Percentiles rank a stretch among this genome's conserved stretches.
Conservation (phyloP, 53 echinoderm and acorn worm species). For the Arbacia lixula region DNA sequence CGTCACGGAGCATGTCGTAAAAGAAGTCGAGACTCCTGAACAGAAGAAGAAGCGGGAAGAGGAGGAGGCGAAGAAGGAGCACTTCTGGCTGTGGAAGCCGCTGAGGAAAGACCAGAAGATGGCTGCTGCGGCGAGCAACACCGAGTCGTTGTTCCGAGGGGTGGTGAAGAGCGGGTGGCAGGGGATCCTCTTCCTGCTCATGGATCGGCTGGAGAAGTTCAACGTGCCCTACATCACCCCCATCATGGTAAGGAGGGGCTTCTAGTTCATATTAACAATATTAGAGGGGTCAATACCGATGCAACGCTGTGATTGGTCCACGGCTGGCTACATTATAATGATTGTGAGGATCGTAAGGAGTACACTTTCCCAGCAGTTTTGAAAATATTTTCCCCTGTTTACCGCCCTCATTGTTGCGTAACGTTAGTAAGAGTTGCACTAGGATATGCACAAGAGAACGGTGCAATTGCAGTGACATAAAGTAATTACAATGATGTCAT, state of each 20-base stretch:
- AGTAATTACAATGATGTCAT: too few species aligned
- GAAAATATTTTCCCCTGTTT: too few species aligned
- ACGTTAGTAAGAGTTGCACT: too few species aligned
- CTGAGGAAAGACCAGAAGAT: background rate
- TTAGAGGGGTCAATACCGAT: too few species aligned
- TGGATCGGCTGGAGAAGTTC: slow-evolving; percentile 84
- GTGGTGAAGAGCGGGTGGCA: slow-evolving; percentile 92
- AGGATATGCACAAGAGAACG: too few species aligned
- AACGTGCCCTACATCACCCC: slow-evolving; percentile 70
- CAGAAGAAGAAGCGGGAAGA: slow-evolving; percentile 46
- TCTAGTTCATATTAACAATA: too few species aligned
- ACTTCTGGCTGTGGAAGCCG: slow-evolving; percentile 90
- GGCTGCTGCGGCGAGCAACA: background rate
- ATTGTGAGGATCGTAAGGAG: too few species aligned
- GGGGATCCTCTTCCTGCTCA: slow-evolving; percentile 88
- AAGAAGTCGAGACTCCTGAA: slow-evolving; percentile 51
- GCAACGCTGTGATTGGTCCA: too few species aligned
- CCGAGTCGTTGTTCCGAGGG: slow-evolving; percentile 75
- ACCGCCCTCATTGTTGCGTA: too few species aligned
- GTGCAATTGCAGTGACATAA: too few species aligned
- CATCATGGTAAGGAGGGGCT: slow-evolving; percentile 74
- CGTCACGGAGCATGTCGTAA: slow-evolving; percentile 52
- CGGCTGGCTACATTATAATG: too few species aligned
- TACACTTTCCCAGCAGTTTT: too few species aligned
- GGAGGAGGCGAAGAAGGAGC: slow-evolving; percentile 63